Base-by-base conservation (phyloP, 2,888 invertebrate species). In the Cerastis leucographa region DNA sequence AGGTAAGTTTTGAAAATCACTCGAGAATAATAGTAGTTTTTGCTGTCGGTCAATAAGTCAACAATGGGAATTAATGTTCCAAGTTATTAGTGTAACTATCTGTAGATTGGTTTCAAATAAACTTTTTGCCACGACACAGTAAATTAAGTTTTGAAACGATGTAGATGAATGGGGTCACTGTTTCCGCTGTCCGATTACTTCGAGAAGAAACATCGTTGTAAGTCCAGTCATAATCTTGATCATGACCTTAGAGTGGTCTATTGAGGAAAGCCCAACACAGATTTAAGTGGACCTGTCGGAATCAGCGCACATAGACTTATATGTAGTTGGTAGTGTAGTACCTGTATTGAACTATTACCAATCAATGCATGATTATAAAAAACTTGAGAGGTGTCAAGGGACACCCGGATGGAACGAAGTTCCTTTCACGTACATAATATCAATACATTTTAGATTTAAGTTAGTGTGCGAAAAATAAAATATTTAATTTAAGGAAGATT, bases 1-100 rank as follows among this genome's bases (percentile, higher is more conserved):
- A 91, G 85, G 97, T 97, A 92, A 91, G 92, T 44, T 65, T 1
- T 35, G 4, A 19, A 44, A 51, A 8, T 62, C 0, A 40, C 8
- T 29, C 29, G 8, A 8, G 29, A 12, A n/a, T 12, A 12, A 11
- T 22, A 2, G 22, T 22, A 51, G 44, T 0, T 49, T 49, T 49
- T 49, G 3, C 7, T 54, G 9, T 11, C 11, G 11, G n/a, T 54
- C 22, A 11, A 54, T 11, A 11, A 54, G 9, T 54, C 22, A 22
- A 51, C 9, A 51, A 51, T 22, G 51, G 22, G 51, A n/a, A 54
- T n/a, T 0, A 54, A 54, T 51, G 51, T 51, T 8, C 9, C 4
- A 54, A 49, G 19, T 49, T 17, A 49, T 49, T 19, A 49, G 8
- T 49, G 49, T 46, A 46, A 46, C 6, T 17, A 17, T 49, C 19